Conservation (phyloP, 2,797 vertebrate genomes). For the Poecilia picta region DNA sequence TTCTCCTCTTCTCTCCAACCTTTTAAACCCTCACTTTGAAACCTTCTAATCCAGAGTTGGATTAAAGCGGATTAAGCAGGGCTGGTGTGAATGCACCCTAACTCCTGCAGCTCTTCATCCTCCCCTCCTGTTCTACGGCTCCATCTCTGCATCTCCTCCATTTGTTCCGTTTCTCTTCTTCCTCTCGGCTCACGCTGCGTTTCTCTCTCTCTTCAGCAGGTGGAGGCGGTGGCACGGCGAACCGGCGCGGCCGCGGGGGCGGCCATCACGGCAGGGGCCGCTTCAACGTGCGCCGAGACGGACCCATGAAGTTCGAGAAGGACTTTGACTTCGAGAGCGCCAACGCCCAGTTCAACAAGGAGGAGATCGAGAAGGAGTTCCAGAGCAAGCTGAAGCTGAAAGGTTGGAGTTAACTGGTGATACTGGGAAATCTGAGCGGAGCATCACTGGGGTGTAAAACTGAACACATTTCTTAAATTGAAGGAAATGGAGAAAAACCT, state of each 20-base stretch:
- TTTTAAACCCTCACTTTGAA: too few relatives aligned
- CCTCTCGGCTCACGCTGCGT: neutral
- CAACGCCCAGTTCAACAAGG: constrained; percentile 98
- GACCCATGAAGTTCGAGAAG: constrained; percentile 97
- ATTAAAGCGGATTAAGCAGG: too few relatives aligned
- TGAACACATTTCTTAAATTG: neutral
- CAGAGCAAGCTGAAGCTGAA: constrained; percentile 97
- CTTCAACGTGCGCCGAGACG: constrained; percentile 91
- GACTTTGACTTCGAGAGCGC: constrained; percentile 99
- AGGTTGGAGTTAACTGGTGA: constrained; percentile 74
- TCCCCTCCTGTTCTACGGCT: too few relatives aligned
- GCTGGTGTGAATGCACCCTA: neutral
- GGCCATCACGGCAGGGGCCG: constrained; percentile 91
- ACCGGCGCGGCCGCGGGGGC: constrained; percentile 88
- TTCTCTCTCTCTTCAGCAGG: constrained; percentile 5
- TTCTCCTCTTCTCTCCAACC: too few relatives aligned
- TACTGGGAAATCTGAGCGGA: neutral
- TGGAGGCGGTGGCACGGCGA: constrained; percentile 73
- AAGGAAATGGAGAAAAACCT: neutral
- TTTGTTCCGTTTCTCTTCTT: neutral
- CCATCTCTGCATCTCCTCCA: neutral
- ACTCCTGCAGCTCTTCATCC: neutral
- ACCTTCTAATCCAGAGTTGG: too few relatives aligned
- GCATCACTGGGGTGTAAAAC: neutral
- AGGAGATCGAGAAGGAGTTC: constrained; percentile 95